phyloP scores from a whole-genome alignment of 2,888 invertebrate species.

The Sipunculus nudus region DNA sequence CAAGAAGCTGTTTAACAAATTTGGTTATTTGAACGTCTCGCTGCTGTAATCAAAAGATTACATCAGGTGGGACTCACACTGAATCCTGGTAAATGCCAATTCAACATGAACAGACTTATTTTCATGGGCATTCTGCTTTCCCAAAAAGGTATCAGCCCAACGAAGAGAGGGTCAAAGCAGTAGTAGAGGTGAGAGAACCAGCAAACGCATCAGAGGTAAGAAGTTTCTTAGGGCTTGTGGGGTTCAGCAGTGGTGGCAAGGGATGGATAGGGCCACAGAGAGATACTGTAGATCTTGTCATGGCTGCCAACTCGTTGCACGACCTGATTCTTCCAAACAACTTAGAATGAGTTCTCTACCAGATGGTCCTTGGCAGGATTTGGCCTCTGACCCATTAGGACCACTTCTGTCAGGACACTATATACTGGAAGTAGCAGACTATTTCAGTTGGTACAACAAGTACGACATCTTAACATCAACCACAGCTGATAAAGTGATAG shows the following conservation, averaged over 20 bases:
- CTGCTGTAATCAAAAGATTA: background rate
- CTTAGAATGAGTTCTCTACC: slow-evolving; percentile 22
- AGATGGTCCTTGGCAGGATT: slow-evolving; percentile 25
- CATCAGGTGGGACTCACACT: background rate
- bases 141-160: background rate
- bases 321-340: slow-evolving; percentile 18
- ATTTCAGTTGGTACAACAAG: too few relatives aligned
- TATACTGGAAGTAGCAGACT: too few relatives aligned
- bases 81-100: background rate
- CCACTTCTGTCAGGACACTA: slow-evolving; percentile 25
- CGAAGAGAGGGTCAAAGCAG: background rate
- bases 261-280: slow-evolving; percentile 36
- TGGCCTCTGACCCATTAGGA: slow-evolving; percentile 25
- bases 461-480: background rate
- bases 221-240: background rate
- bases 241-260: slow-evolving; percentile 35
- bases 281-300: slow-evolving; percentile 26
- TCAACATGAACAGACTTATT: background rate
- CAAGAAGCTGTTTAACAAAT: too few relatives aligned
- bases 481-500: background rate
- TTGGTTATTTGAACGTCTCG: background rate
- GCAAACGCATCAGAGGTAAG: background rate
- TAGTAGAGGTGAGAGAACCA: background rate
- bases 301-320: slow-evolving; percentile 31
- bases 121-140: background rate